Conservation (phyloP, 37 sponge, comb jelly and placozoan genomes). For the Cliona cf. orientalis region DNA sequence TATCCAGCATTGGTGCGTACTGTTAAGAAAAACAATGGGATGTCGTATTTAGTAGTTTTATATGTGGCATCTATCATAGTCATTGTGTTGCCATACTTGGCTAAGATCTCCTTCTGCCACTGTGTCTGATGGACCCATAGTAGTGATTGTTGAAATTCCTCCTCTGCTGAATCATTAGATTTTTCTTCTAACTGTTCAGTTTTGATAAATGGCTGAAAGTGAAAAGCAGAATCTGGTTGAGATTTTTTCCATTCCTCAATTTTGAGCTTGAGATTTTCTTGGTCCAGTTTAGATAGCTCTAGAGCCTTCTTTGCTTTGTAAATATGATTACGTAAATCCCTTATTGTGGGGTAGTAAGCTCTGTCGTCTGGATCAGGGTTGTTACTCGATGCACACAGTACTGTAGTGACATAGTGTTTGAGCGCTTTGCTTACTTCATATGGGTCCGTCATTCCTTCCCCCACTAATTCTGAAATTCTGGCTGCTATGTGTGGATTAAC, state of each 20-base stretch:
- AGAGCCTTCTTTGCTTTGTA: conserved; percentile 2
- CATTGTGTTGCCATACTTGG: conserved; percentile 32
- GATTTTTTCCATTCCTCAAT: conserved; percentile 28
- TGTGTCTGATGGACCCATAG: conserved; percentile 41
- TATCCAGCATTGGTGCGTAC: conserved; percentile 28
- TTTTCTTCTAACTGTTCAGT: not conserved
- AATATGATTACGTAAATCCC: conserved; percentile 37
- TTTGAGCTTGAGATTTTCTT: conserved; percentile 20
- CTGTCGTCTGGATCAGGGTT: conserved; percentile 11
- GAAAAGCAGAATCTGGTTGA: not conserved
- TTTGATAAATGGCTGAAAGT: conserved; percentile 10
- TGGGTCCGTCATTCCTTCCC: not conserved
- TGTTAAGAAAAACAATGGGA: conserved; percentile 42
- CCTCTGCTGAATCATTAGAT: not conserved
- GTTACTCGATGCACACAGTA: not conserved
- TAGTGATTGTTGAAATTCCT: conserved; percentile 10
- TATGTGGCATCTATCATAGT: conserved; percentile 51
- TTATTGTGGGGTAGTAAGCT: conserved; percentile 23
- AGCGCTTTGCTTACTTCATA: not conserved
- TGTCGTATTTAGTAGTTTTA: conserved; percentile 43
- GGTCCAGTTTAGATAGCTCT: conserved; percentile 3
- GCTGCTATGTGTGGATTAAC: not conserved
- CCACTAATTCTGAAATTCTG: conserved; percentile 8
- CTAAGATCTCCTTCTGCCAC: conserved; percentile 48
- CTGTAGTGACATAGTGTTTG: not conserved